Evolutionary conservation across 2,113 vertebrate species (phyloP).

Genomic region (Gracilinanus agilis): DNA sequence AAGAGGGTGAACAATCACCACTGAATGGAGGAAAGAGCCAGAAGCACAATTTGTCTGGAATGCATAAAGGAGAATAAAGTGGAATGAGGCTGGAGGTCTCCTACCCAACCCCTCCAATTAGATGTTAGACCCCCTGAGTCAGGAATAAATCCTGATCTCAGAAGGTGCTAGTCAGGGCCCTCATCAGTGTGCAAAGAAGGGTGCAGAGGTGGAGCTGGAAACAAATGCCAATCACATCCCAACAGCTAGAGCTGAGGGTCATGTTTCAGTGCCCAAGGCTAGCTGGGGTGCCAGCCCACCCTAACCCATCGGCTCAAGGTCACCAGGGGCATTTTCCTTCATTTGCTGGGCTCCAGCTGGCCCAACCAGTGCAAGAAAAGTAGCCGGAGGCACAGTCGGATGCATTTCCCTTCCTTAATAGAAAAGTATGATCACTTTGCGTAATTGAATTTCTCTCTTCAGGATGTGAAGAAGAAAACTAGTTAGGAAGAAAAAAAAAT

Average conservation of each 20-base stretch:
- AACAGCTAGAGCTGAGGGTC: neutral
- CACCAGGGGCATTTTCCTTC: neutral
- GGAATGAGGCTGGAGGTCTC: neutral
- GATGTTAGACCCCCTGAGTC: neutral
- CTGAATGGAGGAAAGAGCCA: neutral
- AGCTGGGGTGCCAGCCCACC: neutral
- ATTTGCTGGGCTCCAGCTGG: neutral
- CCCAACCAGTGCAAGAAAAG: neutral
- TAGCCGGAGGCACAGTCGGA: neutral
- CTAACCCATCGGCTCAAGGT: neutral
- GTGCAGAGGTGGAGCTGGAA: neutral
- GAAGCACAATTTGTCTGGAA: neutral
- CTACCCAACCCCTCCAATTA: neutral
- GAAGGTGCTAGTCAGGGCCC: neutral
- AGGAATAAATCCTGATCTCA: neutral
- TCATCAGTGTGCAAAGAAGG: neutral
- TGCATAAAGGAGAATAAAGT: neutral
- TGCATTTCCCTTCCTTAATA: neutral
- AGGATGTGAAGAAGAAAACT: constrained; percentile 3
- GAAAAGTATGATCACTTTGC: neutral
- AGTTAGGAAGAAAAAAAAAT: neutral
- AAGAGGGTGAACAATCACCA: neutral
- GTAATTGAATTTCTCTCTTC: neutral
- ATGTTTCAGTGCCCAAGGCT: neutral
- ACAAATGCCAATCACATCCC: neutral